Base-by-base conservation (phyloP, 2,888 invertebrate species). In the Aspidiotus rigidus region DNA sequence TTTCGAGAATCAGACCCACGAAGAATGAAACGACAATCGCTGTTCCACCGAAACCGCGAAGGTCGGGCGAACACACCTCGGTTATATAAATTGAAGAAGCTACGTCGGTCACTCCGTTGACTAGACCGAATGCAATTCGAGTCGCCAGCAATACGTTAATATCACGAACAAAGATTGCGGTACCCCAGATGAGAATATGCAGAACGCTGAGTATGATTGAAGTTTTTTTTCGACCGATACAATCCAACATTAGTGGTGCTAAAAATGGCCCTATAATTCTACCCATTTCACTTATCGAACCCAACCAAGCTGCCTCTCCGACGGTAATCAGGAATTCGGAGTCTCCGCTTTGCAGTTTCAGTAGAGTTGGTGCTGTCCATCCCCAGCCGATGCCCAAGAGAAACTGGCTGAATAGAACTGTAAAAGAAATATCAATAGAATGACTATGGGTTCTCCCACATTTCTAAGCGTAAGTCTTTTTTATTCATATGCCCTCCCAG, bases 1-100 rank as follows among this genome's bases (percentile, higher is more conserved):
- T 73, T 67, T 73, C 73, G 6, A 73, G 55, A 8, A 74, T 57
- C 56, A 72, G 72, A 6, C 73, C 28, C 28, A 28, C 28, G 28
- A 28, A 28, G 28, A 28, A 28, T 28, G 28, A 28, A 28, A 28
- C 2, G 2, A 28, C 5, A 28, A 28, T 28, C 1, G 28, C 28
- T 28, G 28, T 28, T 28, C 28, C 28, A 28, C 28, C 28, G 28
- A 28, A 28, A 28, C 28, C 28, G 28, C 28, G 28, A 28, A 28
- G 28, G 1, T 28, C 28, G 5, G 28, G 28, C 28, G 28, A 28
- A 28, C 28, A 28, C 28, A 28, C 28, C 28, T 28, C 28, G 28
- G 28, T 28, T 28, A 28, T 28, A 28, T 28, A 28, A 28, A 28
- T 28, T 28, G 28, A 28, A 3, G 28, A 28, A 28, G 28, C 28